phyloP scores from a whole-genome alignment of 2,888 invertebrate species.

The Cepaea hortensis region DNA sequence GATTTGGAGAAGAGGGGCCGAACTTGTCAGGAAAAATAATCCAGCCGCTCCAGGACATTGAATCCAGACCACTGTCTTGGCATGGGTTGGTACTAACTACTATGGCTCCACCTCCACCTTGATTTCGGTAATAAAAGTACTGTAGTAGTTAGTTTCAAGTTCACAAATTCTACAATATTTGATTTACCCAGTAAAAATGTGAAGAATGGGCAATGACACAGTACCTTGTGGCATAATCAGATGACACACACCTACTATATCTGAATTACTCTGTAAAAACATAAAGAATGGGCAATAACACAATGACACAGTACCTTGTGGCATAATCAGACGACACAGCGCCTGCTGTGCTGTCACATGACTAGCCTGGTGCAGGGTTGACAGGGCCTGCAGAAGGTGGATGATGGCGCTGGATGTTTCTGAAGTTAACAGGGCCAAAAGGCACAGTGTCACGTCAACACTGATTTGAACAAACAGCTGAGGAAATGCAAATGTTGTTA shows the following conservation, averaged over 20 bases:
- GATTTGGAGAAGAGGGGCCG: no score
- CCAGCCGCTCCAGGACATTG: no score
- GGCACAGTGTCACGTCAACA: conserved; percentile 66
- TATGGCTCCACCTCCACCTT: no score
- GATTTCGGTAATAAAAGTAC: no score
- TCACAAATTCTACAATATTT: no score
- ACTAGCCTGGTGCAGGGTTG: conserved; percentile 64
- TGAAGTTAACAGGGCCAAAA: conserved; percentile 67
- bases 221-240: conserved; percentile 70
- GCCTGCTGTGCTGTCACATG: conserved; percentile 61
- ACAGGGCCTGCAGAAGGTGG: conserved; percentile 67
- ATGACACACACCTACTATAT: conserved; percentile 56
- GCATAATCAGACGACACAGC: conserved; percentile 67
- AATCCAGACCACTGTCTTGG: no score
- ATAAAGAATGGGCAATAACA: no score
- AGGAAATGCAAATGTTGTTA: conserved; percentile 28
- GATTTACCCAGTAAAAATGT: no score
- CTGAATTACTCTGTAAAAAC: no score
- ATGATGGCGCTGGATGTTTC: conserved; percentile 68
- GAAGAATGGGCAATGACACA: background rate
- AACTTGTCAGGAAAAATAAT: no score
- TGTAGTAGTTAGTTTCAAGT: no score
- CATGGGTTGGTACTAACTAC: no score
- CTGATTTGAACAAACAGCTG: conserved; percentile 69
- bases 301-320: conserved; percentile 61